These are phyloP conservation scores for Platorchestia sp. DNA, from an alignment of 1,140 invertebrate genomes.

Conservation along the genomic window DNA sequence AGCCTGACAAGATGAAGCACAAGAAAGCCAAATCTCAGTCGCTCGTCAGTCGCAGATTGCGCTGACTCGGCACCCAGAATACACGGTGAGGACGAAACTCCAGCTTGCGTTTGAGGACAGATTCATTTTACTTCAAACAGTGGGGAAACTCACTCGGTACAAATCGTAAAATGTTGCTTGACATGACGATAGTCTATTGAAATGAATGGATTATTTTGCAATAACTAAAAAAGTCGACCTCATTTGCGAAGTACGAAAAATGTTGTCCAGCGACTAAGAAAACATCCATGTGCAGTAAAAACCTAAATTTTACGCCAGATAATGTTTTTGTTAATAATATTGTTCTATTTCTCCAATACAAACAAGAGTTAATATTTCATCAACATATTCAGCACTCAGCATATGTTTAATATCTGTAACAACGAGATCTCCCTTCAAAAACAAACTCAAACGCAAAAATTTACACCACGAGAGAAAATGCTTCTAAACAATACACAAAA, in stretches of 20 bases:
- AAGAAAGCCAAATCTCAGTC: conserved; percentile 27
- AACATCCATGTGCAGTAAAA: too few relatives aligned
- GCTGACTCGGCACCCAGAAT: not conserved
- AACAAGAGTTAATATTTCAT: too few relatives aligned
- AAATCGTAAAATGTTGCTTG: not conserved
- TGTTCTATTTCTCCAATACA: too few relatives aligned
- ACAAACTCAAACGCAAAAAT: not conserved
- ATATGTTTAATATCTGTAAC: too few relatives aligned
- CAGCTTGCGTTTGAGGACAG: not conserved
- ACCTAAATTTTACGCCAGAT: too few relatives aligned
- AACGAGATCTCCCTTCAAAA: too few relatives aligned
- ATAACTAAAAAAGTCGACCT: not conserved
- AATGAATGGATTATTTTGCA: not conserved
- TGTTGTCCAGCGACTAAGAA: not conserved
- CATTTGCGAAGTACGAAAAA: not conserved
- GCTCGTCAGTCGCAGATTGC: not conserved
- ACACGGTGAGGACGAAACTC: not conserved
- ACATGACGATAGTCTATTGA: not conserved
- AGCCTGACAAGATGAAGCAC: conserved; percentile 43
- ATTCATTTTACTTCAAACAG: not conserved
- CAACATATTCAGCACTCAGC: too few relatives aligned
- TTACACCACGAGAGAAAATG: not conserved
- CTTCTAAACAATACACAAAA: not conserved
- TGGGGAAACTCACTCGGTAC: not conserved
- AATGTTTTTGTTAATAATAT: too few relatives aligned